These are phyloP conservation scores for Agrotis puta DNA, from an alignment of 2,888 invertebrate species.

Conservation along the genomic window DNA sequence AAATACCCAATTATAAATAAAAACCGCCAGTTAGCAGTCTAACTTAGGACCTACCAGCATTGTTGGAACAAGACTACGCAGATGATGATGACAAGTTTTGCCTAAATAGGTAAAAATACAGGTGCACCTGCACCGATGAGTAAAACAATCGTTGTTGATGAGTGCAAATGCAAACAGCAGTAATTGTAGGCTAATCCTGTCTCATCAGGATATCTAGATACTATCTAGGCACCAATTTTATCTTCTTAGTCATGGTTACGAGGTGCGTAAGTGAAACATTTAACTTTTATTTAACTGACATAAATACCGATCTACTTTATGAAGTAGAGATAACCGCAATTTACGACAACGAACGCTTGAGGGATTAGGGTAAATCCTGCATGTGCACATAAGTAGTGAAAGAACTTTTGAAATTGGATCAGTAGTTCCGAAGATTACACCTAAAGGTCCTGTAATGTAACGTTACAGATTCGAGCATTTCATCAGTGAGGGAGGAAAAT, in stretches of 20 bases:
- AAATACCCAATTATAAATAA: too few relatives aligned
- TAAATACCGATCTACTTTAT: neutral
- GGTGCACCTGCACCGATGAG: neutral
- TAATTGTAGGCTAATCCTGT: neutral
- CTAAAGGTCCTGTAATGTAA: too few relatives aligned
- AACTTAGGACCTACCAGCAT: too few relatives aligned
- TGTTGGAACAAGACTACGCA: neutral
- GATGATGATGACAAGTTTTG: neutral
- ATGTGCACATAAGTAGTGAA: too few relatives aligned
- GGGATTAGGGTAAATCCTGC: neutral
- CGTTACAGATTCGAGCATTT: too few relatives aligned
- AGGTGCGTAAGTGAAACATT: neutral
- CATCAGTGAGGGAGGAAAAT: too few relatives aligned
- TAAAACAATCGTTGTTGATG: neutral
- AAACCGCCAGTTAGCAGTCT: too few relatives aligned
- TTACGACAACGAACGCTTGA: too few relatives aligned
- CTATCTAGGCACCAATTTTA: neutral
- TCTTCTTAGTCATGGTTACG: neutral
- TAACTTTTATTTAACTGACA: constrained; percentile 1
- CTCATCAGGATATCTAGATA: too few relatives aligned
- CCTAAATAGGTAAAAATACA: neutral
- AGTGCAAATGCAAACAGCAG: neutral
- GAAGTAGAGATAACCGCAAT: neutral
- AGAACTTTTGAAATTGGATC: too few relatives aligned
- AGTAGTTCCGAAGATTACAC: too few relatives aligned